These are phyloP conservation scores for Sturnira hondurensis DNA, from an alignment of 2,113 vertebrate species.

Conservation along the genomic window DNA sequence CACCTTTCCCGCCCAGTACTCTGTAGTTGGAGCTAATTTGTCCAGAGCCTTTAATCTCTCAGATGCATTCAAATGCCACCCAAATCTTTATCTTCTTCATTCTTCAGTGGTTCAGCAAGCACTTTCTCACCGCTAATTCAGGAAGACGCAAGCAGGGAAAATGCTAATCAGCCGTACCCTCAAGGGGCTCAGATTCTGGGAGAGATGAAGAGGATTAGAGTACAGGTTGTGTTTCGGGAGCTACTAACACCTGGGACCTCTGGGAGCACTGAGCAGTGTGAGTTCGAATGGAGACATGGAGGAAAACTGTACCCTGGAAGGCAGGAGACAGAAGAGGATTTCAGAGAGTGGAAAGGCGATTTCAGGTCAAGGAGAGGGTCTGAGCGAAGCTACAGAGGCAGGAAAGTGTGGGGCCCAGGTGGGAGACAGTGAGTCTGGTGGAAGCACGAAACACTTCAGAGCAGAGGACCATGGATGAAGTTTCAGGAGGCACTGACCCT, in stretches of 20 bases:
- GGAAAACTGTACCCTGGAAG: neutral
- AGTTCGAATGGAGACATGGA: neutral
- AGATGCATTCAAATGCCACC: neutral
- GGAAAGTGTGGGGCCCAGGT: neutral
- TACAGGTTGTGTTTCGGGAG: neutral
- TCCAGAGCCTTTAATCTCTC: neutral
- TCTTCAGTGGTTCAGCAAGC: neutral
- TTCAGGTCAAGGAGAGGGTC: neutral
- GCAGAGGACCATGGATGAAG: neutral
- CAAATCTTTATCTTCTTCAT: neutral
- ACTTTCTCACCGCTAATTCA: neutral
- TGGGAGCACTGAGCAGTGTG: neutral
- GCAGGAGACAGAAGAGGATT: neutral
- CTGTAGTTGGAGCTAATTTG: neutral
- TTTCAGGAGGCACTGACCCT: neutral
- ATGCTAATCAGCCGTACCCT: neutral
- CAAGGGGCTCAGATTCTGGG: neutral
- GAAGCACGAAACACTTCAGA: neutral
- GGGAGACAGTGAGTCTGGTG: neutral
- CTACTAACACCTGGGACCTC: neutral
- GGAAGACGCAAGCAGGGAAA: slow-evolving; percentile 9
- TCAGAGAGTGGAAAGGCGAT: neutral
- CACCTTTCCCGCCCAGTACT: neutral
- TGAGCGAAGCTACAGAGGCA: neutral
- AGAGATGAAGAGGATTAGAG: neutral